phyloP scores from a whole-genome alignment of 2,113 vertebrate genomes.

The Bujurquina vittata region DNA sequence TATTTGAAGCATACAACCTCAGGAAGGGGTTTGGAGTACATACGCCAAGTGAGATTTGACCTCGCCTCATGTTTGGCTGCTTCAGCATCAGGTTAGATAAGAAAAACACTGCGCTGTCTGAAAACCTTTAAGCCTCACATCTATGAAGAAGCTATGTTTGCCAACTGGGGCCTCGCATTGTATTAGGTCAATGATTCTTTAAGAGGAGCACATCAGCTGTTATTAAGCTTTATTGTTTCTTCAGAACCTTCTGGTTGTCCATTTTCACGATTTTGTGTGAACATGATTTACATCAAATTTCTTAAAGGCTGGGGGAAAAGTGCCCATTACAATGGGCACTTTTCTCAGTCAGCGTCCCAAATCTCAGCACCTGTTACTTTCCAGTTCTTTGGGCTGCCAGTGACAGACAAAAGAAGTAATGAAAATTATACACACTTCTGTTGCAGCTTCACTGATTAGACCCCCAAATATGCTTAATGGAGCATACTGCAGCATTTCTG shows the following conservation, averaged over 20 bases:
- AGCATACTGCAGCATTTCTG: background rate
- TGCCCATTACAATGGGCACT: too few species aligned
- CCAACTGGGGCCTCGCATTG: too few species aligned
- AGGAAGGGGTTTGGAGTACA: rapidly evolving
- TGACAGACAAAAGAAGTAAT: background rate
- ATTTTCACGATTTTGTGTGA: background rate
- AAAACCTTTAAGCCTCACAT: background rate
- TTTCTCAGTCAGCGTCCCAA: background rate
- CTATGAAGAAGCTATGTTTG: background rate
- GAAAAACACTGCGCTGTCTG: background rate
- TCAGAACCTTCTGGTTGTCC: background rate
- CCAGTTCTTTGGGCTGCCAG: background rate
- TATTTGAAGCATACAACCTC: too few species aligned
- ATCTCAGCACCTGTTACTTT: background rate
- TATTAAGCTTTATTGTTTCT: background rate
- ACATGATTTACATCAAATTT: background rate
- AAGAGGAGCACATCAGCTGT: background rate
- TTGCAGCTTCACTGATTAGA: background rate
- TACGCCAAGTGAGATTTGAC: background rate
- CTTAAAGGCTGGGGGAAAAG: too few species aligned
- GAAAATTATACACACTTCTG: background rate
- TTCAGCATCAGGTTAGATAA: background rate
- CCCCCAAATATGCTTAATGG: background rate
- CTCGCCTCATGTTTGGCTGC: background rate
- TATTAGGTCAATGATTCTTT: too few species aligned